Conservation (phyloP, 2,113 vertebrate genomes). For the Morone saxatilis region DNA sequence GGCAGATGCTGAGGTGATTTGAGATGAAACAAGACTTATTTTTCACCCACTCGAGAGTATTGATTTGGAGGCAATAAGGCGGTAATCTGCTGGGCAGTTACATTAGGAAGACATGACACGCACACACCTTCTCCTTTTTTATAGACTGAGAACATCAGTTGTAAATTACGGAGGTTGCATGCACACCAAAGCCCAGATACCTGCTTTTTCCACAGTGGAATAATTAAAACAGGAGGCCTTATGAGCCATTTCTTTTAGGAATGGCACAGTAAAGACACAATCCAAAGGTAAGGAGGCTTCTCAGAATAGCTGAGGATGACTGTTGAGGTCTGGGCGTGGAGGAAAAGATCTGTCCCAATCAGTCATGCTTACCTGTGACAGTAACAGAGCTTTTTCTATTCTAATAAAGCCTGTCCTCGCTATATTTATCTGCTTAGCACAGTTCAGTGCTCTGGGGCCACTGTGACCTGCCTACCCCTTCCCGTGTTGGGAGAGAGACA, state of each 20-base stretch:
- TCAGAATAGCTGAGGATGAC: slow-evolving; percentile 42
- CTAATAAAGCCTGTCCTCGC: slow-evolving; percentile 76
- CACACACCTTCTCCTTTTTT: slow-evolving; percentile 32
- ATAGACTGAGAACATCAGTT: slow-evolving; percentile 46
- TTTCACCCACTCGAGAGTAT: slow-evolving; percentile 58
- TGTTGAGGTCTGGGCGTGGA: slow-evolving; percentile 12
- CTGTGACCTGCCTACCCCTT: slow-evolving; percentile 63
- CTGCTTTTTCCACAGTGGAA: not conserved
- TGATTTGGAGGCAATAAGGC: slow-evolving; percentile 68
- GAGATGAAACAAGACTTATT: slow-evolving; percentile 51
- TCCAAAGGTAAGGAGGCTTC: not conserved
- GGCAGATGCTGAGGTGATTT: slow-evolving; percentile 31
- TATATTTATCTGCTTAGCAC: slow-evolving; percentile 84
- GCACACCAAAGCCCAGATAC: not conserved
- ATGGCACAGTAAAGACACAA: slow-evolving; percentile 5
- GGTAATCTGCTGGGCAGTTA: slow-evolving; percentile 71
- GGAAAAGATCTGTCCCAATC: slow-evolving; percentile 48
- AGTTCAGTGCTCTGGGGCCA: slow-evolving; percentile 78
- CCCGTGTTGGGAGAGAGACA: slow-evolving; percentile 36
- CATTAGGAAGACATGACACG: slow-evolving; percentile 69
- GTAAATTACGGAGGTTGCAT: slow-evolving; percentile 27
- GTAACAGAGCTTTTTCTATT: slow-evolving; percentile 73
- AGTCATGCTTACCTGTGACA: slow-evolving; percentile 67
- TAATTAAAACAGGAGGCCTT: not conserved
- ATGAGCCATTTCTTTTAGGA: slow-evolving; percentile 4